Percentiles rank a stretch among this genome's conserved stretches.
Conservation (phyloP, 64 coral and sea anemone genomes). For the Dendrophyllia cribrosa region DNA sequence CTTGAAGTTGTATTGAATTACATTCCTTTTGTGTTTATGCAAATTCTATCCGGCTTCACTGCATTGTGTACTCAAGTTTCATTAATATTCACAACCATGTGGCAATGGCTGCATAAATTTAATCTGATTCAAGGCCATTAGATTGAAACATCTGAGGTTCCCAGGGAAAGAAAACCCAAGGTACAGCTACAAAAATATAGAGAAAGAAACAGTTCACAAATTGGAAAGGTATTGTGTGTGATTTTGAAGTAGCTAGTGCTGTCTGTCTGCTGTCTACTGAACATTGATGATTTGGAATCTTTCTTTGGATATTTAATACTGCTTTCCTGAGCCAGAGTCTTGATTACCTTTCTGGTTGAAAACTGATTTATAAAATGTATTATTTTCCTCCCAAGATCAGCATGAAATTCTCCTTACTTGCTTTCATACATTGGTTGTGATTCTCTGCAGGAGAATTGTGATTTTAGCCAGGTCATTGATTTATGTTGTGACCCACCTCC, state of each 20-base stretch:
- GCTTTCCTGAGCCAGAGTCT: no score
- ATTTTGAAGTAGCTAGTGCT: no score
- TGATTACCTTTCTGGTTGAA: no score
- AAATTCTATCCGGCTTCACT: neutral
- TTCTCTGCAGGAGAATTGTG: no score
- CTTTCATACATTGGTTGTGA: no score
- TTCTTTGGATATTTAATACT: neutral
- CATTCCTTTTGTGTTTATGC: constrained; percentile 18
- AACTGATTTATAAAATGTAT: no score
- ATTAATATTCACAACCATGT: neutral
- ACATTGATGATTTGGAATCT: neutral
- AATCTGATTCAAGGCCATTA: neutral
- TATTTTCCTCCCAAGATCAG: no score
- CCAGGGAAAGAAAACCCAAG: neutral
- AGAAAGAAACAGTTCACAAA: neutral
- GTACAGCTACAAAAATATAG: neutral
- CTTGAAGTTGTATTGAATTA: neutral
- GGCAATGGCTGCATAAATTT: neutral
- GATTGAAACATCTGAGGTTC: neutral
- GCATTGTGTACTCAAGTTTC: constrained; percentile 14
- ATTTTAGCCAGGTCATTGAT: no score
- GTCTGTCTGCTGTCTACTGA: neutral
- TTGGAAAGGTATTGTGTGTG: neutral
- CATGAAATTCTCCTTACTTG: no score
- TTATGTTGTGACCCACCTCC: no score